A percentile compares a stretch with the other conserved stretches of the same genome.
These are phyloP conservation scores for Drosophila melanogaster DNA, from an alignment of 1,140 invertebrate genomes.

Conservation along the genomic window DNA sequence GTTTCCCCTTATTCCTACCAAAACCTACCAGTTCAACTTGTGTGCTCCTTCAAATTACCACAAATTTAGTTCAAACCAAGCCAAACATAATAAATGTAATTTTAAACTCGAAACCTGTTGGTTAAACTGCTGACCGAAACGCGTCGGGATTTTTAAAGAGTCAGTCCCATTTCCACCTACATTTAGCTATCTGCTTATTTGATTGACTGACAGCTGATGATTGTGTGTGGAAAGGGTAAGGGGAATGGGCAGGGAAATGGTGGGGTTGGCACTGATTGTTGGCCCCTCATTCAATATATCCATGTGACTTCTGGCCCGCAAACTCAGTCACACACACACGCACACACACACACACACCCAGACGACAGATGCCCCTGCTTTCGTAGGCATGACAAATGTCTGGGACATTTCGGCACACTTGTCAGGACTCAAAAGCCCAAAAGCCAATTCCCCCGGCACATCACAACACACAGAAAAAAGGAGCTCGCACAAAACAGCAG, in stretches of 20 bases:
- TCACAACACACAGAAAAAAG: slow-evolving; percentile 16
- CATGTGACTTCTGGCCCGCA: slow-evolving; percentile 29
- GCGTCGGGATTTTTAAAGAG: slow-evolving; percentile 3
- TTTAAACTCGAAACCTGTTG: slow-evolving; percentile 18
- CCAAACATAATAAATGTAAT: too few relatives aligned
- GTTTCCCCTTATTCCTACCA: too few relatives aligned
- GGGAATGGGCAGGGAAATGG: neutral
- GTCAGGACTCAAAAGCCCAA: slow-evolving; percentile 39
- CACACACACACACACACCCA: neutral
- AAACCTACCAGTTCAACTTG: too few relatives aligned
- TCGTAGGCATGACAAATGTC: slow-evolving; percentile 64
- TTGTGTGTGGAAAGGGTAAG: neutral
- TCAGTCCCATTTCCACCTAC: neutral
- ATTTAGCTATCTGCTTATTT: slow-evolving; percentile 50
- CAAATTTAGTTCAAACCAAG: neutral
- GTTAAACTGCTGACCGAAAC: slow-evolving; percentile 13
- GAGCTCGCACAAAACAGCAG: slow-evolving; percentile 10
- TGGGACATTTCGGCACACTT: slow-evolving; percentile 59
- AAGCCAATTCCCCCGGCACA: slow-evolving; percentile 54
- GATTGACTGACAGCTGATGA: slow-evolving; percentile 56
- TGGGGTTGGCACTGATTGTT: neutral
- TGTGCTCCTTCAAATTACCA: neutral
- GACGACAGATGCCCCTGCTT: slow-evolving; percentile 22
- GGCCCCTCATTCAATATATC: slow-evolving; percentile 44
- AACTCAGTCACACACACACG: neutral